Base-by-base conservation (phyloP, 2,113 vertebrate genomes). In the Callipepla squamata region DNA sequence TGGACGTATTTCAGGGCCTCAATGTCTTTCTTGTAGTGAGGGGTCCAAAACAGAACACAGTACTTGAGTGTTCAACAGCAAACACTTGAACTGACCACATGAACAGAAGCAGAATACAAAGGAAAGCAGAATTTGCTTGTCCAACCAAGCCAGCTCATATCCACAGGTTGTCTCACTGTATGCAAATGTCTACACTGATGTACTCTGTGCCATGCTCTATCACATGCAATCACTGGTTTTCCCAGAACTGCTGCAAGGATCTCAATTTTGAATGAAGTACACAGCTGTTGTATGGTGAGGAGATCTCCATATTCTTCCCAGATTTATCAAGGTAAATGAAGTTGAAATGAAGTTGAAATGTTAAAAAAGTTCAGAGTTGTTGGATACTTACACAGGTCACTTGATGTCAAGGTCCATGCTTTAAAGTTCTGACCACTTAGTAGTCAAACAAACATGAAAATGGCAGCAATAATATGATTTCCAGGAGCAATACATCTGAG, bases 251-350 rank as follows among this genome's bases (percentile, higher is more conserved):
- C 18, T 25, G 59, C 28, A 34, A 13, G 16, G 11, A 7, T 74
- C 30, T 69, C 3, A 20, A 12, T 83, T 28, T 86, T 32, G 36
- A 38, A 63, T 1, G 5, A 59, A 12, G 23, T 44, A 42, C 26
- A 3, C 10, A 6, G 8, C 18, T 19, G 4, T 0, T 5, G 6
- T 9, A 30, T 13, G 28, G 8, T 47, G 34, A 87, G 4, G 57
- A 13, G 6, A 3, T 28, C n/a, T 66, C 22, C 21, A 26, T 0
- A 2, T 6, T 70, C 45, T 62, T 86, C 38, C 34, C 30, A 38
- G 32, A 20, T 79, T 2, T 26, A 69, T 26, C 7, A 42, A 16
- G 36, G 21, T 4, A 76, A 87, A 69, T 32, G 30, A 65, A 62
- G 13, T 19, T 57, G 36, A 82, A 92, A 48, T 45, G 9, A 16